Percentiles rank a stretch among this genome's conserved stretches.
Conservation (phyloP, 2,113 vertebrate species). For the Xiphorhynchus elegans region DNA sequence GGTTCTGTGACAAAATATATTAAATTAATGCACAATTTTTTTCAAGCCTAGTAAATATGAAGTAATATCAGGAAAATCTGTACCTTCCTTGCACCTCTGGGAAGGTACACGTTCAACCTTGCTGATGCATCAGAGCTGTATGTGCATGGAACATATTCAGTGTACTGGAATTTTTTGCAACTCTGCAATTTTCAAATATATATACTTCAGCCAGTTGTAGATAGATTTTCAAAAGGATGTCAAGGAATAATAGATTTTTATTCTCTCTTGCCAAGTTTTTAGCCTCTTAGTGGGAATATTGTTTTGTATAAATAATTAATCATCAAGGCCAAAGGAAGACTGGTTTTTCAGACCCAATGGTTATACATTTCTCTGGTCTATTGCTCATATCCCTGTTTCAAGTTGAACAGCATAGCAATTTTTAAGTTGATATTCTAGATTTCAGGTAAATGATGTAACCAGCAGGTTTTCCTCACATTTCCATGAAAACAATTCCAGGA, state of each 20-base stretch:
- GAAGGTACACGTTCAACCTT: neutral
- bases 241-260: neutral
- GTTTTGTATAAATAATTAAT: conserved; percentile 24
- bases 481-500: conserved; percentile 10
- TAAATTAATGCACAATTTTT: neutral
- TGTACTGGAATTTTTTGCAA: neutral
- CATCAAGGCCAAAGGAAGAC: neutral
- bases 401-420: neutral
- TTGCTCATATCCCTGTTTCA: neutral
- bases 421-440: neutral
- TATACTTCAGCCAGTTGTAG: neutral
- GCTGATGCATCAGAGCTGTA: neutral
- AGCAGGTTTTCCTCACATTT: neutral
- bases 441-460: conserved; percentile 21
- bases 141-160: neutral
- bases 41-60: neutral
- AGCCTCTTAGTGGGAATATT: conserved; percentile 2
- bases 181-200: neutral
- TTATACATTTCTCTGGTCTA: neutral
- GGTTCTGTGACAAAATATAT: neutral
- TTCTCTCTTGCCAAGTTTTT: neutral
- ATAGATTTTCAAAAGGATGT: neutral
- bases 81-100: neutral
- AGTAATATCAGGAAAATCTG: neutral
- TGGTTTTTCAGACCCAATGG: neutral